These are phyloP conservation scores for Drosophila buzzatii DNA, from an alignment of 2,888 invertebrate species.

Conservation along the genomic window DNA sequence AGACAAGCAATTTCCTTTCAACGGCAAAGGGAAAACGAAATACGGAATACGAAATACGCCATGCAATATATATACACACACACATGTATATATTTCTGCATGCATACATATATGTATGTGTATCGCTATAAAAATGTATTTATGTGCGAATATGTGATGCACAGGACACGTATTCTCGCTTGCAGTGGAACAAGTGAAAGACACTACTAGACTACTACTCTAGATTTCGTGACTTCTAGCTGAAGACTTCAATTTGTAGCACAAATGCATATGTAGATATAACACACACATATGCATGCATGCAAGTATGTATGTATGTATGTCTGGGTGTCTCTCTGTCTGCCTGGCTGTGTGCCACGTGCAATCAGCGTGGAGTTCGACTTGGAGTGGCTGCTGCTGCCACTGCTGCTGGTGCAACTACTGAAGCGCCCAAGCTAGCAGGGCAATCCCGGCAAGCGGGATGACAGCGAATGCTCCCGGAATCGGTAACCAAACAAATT, in stretches of 20 bases:
- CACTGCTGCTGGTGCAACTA: constrained; percentile 40
- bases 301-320: constrained; percentile 19
- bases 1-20: constrained; percentile 65
- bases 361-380: constrained; percentile 70
- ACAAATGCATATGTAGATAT: constrained; percentile 34
- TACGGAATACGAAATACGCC: constrained; percentile 44
- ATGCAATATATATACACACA: constrained; percentile 29
- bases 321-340: constrained; percentile 31
- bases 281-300: neutral
- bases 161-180: constrained; percentile 53
- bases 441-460: constrained; percentile 47
- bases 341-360: constrained; percentile 65
- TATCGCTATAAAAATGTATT: neutral
- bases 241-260: constrained; percentile 78
- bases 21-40: constrained; percentile 63
- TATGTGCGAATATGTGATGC: constrained; percentile 19
- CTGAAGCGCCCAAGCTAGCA: constrained; percentile 43
- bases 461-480: constrained; percentile 55
- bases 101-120: neutral
- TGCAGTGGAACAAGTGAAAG: constrained; percentile 37
- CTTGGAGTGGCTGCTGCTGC: constrained; percentile 56
- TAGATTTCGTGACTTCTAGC: constrained; percentile 77
- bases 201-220: constrained; percentile 75
- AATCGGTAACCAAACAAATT: constrained; percentile 67
- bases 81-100: constrained; percentile 9